These are phyloP conservation scores for Protosalanx chinensis DNA, from an alignment of 2,797 vertebrate species.

Conservation along the genomic window DNA sequence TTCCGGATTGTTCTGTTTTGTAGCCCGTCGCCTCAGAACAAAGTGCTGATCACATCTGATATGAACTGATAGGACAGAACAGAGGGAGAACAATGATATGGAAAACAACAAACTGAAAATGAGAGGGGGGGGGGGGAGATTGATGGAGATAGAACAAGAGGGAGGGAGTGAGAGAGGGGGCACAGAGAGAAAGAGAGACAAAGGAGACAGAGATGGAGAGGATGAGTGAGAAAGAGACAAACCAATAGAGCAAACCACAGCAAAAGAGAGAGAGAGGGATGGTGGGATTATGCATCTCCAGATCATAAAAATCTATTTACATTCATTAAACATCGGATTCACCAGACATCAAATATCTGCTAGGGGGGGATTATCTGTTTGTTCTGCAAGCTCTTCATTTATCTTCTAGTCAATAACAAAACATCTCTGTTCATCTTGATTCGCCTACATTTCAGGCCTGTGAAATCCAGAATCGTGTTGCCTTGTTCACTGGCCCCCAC, in stretches of 20 bases:
- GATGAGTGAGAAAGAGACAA: no score
- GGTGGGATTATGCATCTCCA: background rate
- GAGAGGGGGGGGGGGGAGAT: no score
- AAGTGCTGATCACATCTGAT: conserved; percentile 3
- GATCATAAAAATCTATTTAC: conserved; percentile 7
- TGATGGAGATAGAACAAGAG: background rate
- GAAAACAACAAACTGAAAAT: conserved; percentile 1
- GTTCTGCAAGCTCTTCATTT: conserved; percentile 10
- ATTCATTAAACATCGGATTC: conserved; percentile 33
- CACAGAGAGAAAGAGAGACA: background rate
- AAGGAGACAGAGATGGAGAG: background rate
- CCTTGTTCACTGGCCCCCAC: no score
- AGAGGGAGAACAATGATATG: conserved; percentile 23
- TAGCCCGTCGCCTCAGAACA: conserved; percentile 7
- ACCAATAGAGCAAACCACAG: background rate
- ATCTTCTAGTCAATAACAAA: conserved; percentile 26
- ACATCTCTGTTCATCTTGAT: background rate
- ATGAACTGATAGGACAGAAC: no score
- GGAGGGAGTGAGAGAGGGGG: conserved; percentile 3
- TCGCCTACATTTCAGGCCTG: no score
- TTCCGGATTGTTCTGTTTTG: no score
- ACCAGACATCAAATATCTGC: conserved; percentile 17
- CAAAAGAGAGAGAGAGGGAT: background rate
- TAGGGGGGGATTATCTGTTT: conserved; percentile 25
- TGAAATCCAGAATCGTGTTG: no score